Conservation (phyloP, 2,797 vertebrate species). For the Anisognathus igniventris region DNA sequence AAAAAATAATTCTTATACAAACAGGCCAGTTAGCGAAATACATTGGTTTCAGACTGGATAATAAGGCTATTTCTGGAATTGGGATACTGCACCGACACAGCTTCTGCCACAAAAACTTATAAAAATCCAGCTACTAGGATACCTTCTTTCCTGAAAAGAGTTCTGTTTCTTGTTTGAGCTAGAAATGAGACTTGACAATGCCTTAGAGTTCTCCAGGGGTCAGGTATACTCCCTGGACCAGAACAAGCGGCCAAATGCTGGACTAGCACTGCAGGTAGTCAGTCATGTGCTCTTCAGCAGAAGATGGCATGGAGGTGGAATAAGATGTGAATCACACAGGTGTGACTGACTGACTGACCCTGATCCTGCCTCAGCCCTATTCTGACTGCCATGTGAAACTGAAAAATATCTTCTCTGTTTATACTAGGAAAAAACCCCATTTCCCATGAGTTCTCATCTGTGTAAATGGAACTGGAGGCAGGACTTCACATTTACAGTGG, state of each 20-base stretch:
- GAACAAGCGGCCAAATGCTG: background rate
- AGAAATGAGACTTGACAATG: background rate
- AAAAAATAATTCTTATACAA: background rate
- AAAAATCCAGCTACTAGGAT: background rate
- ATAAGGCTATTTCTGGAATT: background rate
- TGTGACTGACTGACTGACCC: background rate
- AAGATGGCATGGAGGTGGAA: background rate
- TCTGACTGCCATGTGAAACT: background rate
- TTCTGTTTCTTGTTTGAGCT: background rate
- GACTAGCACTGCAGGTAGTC: background rate
- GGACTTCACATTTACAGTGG: background rate
- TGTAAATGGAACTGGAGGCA: background rate
- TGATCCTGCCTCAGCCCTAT: background rate
- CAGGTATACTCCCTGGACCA: background rate
- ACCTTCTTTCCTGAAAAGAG: background rate
- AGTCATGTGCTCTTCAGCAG: background rate
- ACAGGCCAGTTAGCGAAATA: background rate
- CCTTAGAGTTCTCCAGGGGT: background rate
- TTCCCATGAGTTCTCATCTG: background rate
- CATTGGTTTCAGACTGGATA: background rate
- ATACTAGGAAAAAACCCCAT: rapidly evolving
- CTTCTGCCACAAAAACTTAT: background rate
- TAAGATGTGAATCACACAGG: background rate
- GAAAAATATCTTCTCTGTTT: background rate
- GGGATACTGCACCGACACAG: background rate